These are phyloP conservation scores for Eidolon helvum DNA, from an alignment of 2,113 vertebrate species.

Conservation along the genomic window DNA sequence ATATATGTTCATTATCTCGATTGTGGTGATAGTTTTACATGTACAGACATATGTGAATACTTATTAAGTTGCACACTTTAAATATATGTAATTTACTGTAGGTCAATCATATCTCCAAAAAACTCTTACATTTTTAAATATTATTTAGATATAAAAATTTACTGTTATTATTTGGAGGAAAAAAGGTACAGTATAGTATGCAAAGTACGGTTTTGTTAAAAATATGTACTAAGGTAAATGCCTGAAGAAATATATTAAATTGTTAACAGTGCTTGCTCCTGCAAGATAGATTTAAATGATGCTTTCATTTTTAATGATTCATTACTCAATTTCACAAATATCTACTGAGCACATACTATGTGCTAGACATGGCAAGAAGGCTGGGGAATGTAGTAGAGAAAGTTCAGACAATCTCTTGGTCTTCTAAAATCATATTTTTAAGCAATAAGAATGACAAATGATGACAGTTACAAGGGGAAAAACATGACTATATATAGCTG, in stretches of 20 bases:
- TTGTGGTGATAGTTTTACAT: not conserved
- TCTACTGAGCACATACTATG: not conserved
- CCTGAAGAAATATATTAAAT: not conserved
- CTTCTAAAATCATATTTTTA: not conserved
- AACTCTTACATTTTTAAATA: not conserved
- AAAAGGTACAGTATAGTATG: not conserved
- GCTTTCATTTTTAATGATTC: not conserved
- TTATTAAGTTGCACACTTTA: not conserved
- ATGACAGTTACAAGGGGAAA: not conserved
- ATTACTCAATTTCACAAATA: not conserved
- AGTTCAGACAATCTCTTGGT: not conserved
- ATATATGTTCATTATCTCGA: not conserved
- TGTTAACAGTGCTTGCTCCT: not conserved
- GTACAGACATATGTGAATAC: not conserved
- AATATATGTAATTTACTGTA: not conserved
- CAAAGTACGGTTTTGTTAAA: not conserved
- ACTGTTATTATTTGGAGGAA: not conserved
- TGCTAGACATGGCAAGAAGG: not conserved
- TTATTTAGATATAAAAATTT: not conserved
- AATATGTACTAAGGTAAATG: not conserved
- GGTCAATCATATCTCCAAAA: not conserved
- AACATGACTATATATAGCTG: not conserved
- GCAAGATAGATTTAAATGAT: not conserved
- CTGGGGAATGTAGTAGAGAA: not conserved
- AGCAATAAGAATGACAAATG: not conserved